phyloP scores from a whole-genome alignment of 1,140 invertebrate genomes.

The Thaumatotibia leucotreta region DNA sequence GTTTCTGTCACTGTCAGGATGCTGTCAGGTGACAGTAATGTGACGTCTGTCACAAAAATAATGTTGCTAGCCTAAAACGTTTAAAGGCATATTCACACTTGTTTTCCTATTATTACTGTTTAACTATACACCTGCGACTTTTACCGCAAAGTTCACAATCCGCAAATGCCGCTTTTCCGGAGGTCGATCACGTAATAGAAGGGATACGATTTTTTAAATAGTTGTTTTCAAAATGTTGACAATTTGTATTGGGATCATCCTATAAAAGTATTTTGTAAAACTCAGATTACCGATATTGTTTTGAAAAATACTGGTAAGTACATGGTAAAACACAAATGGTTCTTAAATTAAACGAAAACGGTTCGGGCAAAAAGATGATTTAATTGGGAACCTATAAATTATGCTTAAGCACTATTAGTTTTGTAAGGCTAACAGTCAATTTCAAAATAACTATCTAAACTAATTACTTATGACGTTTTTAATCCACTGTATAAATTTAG shows the following conservation, averaged over 20 bases:
- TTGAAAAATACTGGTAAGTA: too few species aligned
- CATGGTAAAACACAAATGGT: too few species aligned
- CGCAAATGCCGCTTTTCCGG: too few species aligned
- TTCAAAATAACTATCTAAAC: not conserved
- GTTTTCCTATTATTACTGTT: not conserved
- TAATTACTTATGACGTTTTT: slow-evolving; percentile 30
- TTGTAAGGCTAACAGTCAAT: not conserved
- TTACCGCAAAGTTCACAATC: too few species aligned
- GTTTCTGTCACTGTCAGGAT: not conserved
- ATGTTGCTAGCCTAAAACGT: not conserved
- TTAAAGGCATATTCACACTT: not conserved
- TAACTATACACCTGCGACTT: too few species aligned
- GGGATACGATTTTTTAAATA: too few species aligned
- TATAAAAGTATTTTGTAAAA: too few species aligned
- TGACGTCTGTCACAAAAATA: not conserved
- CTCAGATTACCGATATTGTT: too few species aligned
- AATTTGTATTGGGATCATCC: too few species aligned
- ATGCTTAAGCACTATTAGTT: not conserved
- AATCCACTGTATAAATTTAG: slow-evolving; percentile 63
- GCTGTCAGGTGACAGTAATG: not conserved
- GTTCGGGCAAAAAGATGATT: not conserved
- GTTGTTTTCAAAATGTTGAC: too few species aligned
- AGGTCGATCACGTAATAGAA: too few species aligned
- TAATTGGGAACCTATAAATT: not conserved
- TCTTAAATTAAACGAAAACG: not conserved